phyloP scores from a whole-genome alignment of 2,888 invertebrate species.

The Morinoia aosen region DNA sequence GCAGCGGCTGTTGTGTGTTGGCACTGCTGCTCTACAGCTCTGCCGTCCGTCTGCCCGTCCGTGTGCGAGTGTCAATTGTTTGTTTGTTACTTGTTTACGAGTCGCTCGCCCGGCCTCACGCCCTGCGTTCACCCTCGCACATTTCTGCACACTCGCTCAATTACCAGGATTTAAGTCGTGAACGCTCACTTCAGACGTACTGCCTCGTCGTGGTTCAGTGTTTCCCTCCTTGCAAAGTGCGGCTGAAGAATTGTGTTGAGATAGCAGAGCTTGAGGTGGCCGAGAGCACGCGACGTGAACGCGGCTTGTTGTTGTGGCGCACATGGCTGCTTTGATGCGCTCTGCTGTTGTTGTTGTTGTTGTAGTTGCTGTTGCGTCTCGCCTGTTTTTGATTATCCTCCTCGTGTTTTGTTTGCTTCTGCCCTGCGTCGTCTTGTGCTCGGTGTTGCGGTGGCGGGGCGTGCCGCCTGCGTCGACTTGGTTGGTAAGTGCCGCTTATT shows the following conservation, averaged over 20 bases:
- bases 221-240: background rate
- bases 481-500: background rate
- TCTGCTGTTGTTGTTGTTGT: background rate
- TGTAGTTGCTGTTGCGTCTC: background rate
- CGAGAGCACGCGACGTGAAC: background rate
- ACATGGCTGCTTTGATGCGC: slow-evolving; percentile 16
- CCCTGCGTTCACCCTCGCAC: background rate
- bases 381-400: slow-evolving; percentile 1
- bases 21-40: background rate
- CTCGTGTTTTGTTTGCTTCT: background rate
- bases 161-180: background rate
- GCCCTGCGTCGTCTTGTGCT: background rate
- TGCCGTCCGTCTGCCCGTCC: background rate
- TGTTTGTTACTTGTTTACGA: slow-evolving; percentile 26
- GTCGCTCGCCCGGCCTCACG: background rate
- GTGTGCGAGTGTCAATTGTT: slow-evolving; percentile 24
- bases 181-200: background rate
- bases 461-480: background rate
- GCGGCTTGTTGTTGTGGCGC: background rate
- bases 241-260: background rate
- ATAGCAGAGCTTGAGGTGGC: background rate
- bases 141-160: background rate
- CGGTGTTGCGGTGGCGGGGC: background rate
- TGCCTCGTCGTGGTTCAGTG: background rate
- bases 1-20: background rate